A percentile compares a stretch with the other conserved stretches of the same genome.
Conservation (phyloP, 2,888 invertebrate species). For the Drosophila mettleri region DNA sequence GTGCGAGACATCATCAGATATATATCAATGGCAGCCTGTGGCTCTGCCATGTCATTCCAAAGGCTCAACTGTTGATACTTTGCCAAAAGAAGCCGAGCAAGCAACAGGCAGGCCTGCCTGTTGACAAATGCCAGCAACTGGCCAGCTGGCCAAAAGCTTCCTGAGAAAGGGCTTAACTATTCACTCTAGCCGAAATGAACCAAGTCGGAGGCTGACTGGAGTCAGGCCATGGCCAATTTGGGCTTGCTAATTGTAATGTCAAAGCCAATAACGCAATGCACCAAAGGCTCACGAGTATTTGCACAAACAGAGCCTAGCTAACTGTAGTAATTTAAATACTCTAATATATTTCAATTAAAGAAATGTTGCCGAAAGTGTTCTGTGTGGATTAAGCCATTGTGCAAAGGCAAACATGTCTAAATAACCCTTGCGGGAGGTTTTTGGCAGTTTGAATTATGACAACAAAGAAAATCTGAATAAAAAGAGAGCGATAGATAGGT, state of each 20-base stretch:
- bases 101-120: background rate
- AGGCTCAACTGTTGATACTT: background rate
- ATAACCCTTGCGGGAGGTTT: constrained; percentile 28
- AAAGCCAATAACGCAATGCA: constrained; percentile 3
- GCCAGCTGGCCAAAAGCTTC: background rate
- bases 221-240: constrained; percentile 4
- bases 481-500: background rate
- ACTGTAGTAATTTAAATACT: background rate
- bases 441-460: constrained; percentile 54
- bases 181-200: background rate
- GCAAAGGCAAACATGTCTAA: constrained; percentile 34
- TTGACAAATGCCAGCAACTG: background rate
- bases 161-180: background rate
- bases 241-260: constrained; percentile 18
- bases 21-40: background rate
- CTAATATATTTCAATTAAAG: constrained; percentile 4
- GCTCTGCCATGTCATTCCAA: background rate
- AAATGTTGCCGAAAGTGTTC: constrained; percentile 11
- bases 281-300: background rate
- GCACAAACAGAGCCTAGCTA: background rate
- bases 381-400: constrained; percentile 16
- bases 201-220: no score
- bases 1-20: no score
- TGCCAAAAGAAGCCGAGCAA: background rate
- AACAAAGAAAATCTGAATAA: constrained; percentile 32